A percentile compares a stretch with the other conserved stretches of the same genome.
Conservation (phyloP, 2,888 invertebrate genomes). For the Iselma pallidipennis region DNA sequence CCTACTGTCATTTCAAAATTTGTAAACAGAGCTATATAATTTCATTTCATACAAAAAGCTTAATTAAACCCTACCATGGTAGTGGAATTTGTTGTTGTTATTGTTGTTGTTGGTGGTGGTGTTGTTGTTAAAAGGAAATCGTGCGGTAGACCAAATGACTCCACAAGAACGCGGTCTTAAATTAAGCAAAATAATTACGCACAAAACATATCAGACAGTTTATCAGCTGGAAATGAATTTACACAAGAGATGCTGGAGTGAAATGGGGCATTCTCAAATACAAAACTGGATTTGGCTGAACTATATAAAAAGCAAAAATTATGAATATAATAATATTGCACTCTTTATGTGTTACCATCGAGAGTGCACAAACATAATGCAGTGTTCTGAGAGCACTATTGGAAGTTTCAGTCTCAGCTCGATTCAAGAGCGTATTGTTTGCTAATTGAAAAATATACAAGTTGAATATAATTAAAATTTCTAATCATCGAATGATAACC, state of each 20-base stretch:
- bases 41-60: background rate
- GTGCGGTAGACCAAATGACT: background rate
- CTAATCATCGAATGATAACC: no score
- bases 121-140: background rate
- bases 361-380: no score
- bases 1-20: background rate
- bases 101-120: background rate
- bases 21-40: no score
- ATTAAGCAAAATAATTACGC: conserved; percentile 18
- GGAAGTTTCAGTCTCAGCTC: no score
- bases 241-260: background rate
- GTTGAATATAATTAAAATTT: no score
- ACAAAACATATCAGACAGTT: conserved; percentile 12
- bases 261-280: background rate
- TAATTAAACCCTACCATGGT: background rate
- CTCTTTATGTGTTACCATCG: no score
- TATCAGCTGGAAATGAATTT: conserved; percentile 5
- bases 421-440: no score
- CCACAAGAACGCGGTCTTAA: conserved; percentile 14
- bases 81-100: background rate
- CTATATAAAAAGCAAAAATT: no score
- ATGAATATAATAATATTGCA: no score
- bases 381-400: no score
- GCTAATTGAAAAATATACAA: no score
- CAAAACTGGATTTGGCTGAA: background rate